These are phyloP conservation scores for Drosophila anceps DNA, from an alignment of 2,888 invertebrate genomes.

Conservation along the genomic window DNA sequence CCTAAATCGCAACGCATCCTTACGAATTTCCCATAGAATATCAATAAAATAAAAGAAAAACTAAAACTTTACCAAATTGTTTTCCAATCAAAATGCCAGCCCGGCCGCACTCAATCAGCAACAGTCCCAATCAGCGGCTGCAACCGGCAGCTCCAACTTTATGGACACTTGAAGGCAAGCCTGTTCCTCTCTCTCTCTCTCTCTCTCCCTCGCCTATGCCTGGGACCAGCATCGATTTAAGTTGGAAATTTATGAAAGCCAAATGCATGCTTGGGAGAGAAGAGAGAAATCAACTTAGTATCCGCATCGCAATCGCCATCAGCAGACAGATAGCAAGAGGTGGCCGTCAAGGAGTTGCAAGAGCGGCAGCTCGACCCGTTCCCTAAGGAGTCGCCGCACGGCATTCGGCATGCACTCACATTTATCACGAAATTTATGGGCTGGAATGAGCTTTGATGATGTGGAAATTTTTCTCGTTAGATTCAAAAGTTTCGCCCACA, in stretches of 20 bases:
- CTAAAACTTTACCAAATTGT: slow-evolving; percentile 68
- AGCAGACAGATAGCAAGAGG: slow-evolving; percentile 62
- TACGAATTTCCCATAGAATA: slow-evolving; percentile 64
- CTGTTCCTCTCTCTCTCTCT: background rate
- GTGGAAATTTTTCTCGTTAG: slow-evolving; percentile 85
- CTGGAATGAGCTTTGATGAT: slow-evolving; percentile 85
- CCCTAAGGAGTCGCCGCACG: slow-evolving; percentile 55
- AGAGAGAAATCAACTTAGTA: slow-evolving; percentile 67
- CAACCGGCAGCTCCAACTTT: slow-evolving; percentile 40
- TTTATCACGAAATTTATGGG: slow-evolving; percentile 85
- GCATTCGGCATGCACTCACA: slow-evolving; percentile 71
- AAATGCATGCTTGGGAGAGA: slow-evolving; percentile 43
- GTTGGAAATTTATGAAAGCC: slow-evolving; percentile 74
- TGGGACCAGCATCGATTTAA: slow-evolving; percentile 38
- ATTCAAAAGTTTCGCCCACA: slow-evolving; percentile 76
- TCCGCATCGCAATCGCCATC: slow-evolving; percentile 33
- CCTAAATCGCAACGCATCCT: slow-evolving; percentile 20
- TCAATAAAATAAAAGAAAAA: slow-evolving; percentile 50
- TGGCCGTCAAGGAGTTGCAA: slow-evolving; percentile 58
- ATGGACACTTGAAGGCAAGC: slow-evolving; percentile 44
- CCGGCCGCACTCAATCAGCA: slow-evolving; percentile 58
- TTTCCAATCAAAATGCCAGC: slow-evolving; percentile 70
- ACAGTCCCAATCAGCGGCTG: slow-evolving; percentile 45
- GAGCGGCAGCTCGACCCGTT: slow-evolving; percentile 34
- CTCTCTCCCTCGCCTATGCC: background rate